These are phyloP conservation scores for Caenorhabditis panamensis DNA, from an alignment of 2,888 invertebrate genomes.

Conservation along the genomic window DNA sequence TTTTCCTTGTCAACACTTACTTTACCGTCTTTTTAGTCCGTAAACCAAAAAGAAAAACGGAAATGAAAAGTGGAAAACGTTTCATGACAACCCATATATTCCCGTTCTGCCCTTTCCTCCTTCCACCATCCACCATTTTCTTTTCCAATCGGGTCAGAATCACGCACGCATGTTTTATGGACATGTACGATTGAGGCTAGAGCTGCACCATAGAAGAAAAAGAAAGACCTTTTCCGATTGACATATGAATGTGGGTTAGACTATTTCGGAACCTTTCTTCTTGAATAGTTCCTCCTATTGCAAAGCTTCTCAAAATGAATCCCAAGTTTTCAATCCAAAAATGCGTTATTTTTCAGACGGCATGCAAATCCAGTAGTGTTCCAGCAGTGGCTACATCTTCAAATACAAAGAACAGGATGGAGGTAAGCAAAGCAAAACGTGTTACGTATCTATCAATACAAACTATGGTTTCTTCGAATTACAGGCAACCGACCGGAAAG, in stretches of 20 bases:
- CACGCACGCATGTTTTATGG: slow-evolving; percentile 38
- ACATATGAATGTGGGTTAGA: slow-evolving; percentile 22
- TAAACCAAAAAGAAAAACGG: neutral
- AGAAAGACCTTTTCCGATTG: neutral
- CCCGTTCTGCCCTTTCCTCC: slow-evolving; percentile 36
- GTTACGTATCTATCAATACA: neutral
- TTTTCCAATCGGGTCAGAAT: slow-evolving; percentile 17
- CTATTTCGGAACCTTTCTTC: neutral
- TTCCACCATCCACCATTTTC: too few species aligned
- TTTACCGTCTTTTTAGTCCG: neutral
- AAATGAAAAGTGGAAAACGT: slow-evolving; percentile 11
- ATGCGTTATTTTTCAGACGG: slow-evolving; percentile 46
- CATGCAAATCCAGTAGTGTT: slow-evolving; percentile 59
- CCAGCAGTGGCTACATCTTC: slow-evolving; percentile 31
- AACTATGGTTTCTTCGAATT: neutral
- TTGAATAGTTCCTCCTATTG: neutral
- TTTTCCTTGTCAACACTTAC: slow-evolving; percentile 19
- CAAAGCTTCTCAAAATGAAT: too few species aligned
- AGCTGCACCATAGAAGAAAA: neutral
- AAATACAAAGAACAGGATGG: slow-evolving; percentile 45
- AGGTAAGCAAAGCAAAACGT: slow-evolving; percentile 40
- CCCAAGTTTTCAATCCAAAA: too few species aligned
- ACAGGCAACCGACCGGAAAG: slow-evolving; percentile 68
- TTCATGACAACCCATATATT: slow-evolving; percentile 40
- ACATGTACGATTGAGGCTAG: slow-evolving; percentile 14